Evolutionary conservation across 1,140 invertebrate species (phyloP).

Genomic region (Drosophila ercepeae): DNA sequence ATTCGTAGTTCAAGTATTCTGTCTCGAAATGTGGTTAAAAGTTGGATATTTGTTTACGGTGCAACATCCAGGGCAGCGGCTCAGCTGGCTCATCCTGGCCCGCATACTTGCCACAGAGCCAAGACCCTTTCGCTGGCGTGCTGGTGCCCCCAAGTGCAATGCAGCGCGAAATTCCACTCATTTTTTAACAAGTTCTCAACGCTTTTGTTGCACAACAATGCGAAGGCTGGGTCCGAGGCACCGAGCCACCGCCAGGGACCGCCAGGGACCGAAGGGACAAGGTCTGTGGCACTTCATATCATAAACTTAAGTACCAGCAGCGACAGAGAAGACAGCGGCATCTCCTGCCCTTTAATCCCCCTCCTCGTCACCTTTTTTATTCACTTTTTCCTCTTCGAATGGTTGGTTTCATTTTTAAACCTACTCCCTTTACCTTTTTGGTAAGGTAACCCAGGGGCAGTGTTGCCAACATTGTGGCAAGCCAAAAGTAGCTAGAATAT

Average conservation of each 20-base stretch:
- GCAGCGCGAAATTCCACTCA: constrained; percentile 81
- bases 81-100: constrained; percentile 24
- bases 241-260: background rate
- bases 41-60: constrained; percentile 8
- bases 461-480: constrained; percentile 3
- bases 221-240: constrained; percentile 47
- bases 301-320: constrained; percentile 54
- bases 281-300: constrained; percentile 56
- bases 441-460: constrained; percentile 20
- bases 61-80: constrained; percentile 30
- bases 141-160: constrained; percentile 62
- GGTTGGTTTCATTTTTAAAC: constrained; percentile 10
- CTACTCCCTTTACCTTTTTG: constrained; percentile 26
- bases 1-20: too few relatives aligned
- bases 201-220: constrained; percentile 78
- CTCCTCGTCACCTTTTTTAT: background rate
- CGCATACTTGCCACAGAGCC: constrained; percentile 12
- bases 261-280: constrained; percentile 1
- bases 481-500: background rate
- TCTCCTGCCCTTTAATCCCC: background rate
- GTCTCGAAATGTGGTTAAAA: too few relatives aligned
- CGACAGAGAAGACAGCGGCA: constrained; percentile 25
- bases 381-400: background rate
- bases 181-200: constrained; percentile 78
- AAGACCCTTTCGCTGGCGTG: constrained; percentile 21